Percentiles rank a stretch among this genome's conserved stretches.
Evolutionary conservation across 2,113 vertebrate species (phyloP).

Genomic region (Anhinga anhinga): DNA sequence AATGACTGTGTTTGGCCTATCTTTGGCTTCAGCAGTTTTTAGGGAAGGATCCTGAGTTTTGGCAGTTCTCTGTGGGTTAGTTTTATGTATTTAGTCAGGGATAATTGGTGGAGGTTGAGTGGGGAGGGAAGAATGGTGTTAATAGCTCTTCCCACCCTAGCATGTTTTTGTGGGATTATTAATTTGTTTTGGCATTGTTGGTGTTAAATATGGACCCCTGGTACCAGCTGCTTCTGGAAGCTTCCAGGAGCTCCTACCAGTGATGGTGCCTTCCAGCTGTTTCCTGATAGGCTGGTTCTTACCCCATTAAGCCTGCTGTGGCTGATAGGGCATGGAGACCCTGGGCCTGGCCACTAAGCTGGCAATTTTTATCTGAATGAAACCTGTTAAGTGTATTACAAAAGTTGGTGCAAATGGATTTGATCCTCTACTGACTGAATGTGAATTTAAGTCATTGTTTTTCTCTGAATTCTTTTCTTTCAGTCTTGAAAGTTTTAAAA

Average conservation of each 20-base stretch:
- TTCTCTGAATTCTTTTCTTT: neutral
- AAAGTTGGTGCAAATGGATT: neutral
- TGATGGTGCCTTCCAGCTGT: accelerated
- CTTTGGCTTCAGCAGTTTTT: neutral
- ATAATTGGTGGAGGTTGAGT: accelerated
- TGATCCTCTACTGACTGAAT: neutral
- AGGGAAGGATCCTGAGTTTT: neutral
- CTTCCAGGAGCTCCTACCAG: neutral
- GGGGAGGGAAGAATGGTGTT: neutral
- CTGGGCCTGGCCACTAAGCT: neutral
- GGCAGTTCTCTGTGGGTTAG: neutral
- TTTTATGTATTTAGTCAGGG: neutral
- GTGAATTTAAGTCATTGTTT: neutral
- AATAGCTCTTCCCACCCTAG: neutral
- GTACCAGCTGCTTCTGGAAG: neutral
- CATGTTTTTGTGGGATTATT: neutral
- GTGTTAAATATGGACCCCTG: neutral
- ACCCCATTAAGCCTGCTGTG: accelerated
- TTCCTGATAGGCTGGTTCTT: neutral
- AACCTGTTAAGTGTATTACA: neutral
- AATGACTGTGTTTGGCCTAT: neutral
- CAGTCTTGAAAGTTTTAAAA: neutral
- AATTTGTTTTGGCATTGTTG: neutral
- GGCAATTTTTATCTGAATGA: neutral
- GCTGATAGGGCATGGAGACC: neutral